These are phyloP conservation scores for Heliconius nattereri DNA, from an alignment of 1,140 invertebrate genomes.

Conservation along the genomic window DNA sequence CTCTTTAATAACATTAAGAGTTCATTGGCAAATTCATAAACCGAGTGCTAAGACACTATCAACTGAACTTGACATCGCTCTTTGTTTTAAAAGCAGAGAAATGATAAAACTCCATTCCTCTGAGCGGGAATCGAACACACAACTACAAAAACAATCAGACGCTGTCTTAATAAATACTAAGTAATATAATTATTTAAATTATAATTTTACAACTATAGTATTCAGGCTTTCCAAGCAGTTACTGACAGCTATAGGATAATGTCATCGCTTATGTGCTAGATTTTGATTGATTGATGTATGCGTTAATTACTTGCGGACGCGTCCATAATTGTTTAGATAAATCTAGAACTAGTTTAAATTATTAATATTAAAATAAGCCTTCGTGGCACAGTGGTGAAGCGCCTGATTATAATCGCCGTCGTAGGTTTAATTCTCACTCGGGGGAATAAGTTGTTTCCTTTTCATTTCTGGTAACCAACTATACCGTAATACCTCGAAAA, in stretches of 20 bases:
- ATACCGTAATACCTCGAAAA: not conserved
- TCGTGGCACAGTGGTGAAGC: not conserved
- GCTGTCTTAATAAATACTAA: no score
- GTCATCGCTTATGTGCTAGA: constrained; percentile 8
- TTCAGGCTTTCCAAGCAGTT: not conserved
- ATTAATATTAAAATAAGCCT: not conserved
- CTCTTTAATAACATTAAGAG: no score
- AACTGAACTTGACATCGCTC: no score
- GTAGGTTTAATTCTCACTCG: not conserved
- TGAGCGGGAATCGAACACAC: no score
- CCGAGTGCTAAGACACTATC: no score
- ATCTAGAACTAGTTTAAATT: not conserved
- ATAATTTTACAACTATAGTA: not conserved
- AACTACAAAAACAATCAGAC: no score
- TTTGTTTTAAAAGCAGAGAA: no score
- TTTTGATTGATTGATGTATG: constrained; percentile 8
- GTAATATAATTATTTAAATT: no score
- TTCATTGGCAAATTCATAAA: no score
- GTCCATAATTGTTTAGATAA: constrained; percentile 6
- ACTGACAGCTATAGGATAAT: constrained; percentile 9
- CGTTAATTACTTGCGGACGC: constrained; percentile 2
- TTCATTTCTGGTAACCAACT: not conserved
- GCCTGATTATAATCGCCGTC: not conserved
- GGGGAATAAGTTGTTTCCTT: not conserved
- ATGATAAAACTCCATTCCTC: no score